Base-by-base conservation (phyloP, 2,888 invertebrate genomes). In the Caenorhabditis becei region DNA sequence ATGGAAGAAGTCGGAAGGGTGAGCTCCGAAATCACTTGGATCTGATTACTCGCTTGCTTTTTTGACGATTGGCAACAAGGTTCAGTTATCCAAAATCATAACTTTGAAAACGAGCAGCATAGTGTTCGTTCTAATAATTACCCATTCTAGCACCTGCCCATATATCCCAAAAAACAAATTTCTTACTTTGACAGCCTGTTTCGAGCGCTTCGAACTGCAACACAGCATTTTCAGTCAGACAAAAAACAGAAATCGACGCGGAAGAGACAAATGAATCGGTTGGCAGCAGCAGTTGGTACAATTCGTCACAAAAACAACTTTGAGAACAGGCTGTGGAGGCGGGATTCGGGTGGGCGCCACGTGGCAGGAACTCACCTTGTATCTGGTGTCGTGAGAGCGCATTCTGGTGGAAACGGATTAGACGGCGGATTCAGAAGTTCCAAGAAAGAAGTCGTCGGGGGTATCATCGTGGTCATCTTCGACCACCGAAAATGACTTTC, bases 171-270 rank as follows among this genome's bases (percentile, higher is more conserved):
- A 14, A 41, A 41, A 37, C 58, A 18, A 20, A 23, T 16, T 18
- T 32, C 47, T 20, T 61, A 70, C 70, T 32, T 35, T 51, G n/a
- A 71, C 44, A 0, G 65, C 61, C n/a, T 59, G 58, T 49, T 61
- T 75, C 10, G 58, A 54, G 14, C 32, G 49, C 54, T 75, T 75
- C 47, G 32, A 37, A 37, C 23, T 51, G 23, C 51, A 67, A 53
- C 61, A 65, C 2, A 75, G 53, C 74, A 75, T 66, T 35, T 32
- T 35, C 23, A 35, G 20, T 16, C 20, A 26, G 16, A 35, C 8
- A 35, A 32, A 35, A 35, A 16, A 47, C 14, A 41, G 41, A 41
- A 26, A 24, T 24, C 41, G 18, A n/a, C 14, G 18, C n/a, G 20
- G 4, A n/a, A 47, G 18, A 53, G 10, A 16, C 41, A 58, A 69